These are phyloP conservation scores for Cryptotermes secundus DNA, from an alignment of 1,140 invertebrate species.

Conservation along the genomic window DNA sequence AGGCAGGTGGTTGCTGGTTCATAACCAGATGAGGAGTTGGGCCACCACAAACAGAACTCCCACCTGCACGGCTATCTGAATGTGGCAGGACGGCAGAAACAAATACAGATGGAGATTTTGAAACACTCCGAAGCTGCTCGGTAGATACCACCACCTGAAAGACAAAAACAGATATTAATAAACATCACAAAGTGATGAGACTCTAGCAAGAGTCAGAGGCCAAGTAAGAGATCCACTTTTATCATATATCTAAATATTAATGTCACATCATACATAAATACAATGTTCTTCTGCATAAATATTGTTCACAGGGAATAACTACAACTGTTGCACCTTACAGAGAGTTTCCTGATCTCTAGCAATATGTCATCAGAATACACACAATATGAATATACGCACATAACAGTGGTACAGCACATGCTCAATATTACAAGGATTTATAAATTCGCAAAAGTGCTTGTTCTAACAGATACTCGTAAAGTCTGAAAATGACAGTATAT, in stretches of 20 bases:
- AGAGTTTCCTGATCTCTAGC: no score
- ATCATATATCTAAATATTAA: neutral
- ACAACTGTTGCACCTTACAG: no score
- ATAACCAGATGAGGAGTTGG: slow-evolving; percentile 38
- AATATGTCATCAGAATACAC: no score
- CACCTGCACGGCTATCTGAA: slow-evolving; percentile 14
- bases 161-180: neutral
- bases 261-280: no score
- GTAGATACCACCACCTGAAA: slow-evolving; percentile 38
- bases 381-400: no score
- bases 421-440: no score
- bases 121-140: slow-evolving; percentile 41
- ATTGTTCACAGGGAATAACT: neutral
- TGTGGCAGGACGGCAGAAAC: slow-evolving; percentile 45
- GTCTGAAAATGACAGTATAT: no score
- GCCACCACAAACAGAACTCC: neutral
- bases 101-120: slow-evolving; percentile 47
- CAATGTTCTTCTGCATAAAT: neutral
- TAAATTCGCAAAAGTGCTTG: no score
- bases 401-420: no score
- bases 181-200: neutral
- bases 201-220: neutral
- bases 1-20: slow-evolving; percentile 41
- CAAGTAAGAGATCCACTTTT: neutral
- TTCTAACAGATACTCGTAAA: no score